Base-by-base conservation (phyloP, 1,140 invertebrate genomes). In the Solenopsis fugax region DNA sequence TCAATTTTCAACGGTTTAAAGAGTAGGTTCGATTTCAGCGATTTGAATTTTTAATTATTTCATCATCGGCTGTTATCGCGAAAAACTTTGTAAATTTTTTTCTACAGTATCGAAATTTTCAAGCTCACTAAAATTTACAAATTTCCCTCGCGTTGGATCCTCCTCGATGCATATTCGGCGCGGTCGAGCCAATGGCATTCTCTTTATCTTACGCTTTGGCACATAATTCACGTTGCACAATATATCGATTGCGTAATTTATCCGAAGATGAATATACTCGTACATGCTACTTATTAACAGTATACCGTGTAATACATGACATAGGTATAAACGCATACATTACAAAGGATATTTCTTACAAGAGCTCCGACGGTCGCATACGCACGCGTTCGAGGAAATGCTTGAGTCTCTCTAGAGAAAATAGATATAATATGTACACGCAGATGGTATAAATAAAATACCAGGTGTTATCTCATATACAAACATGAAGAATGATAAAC, bases 141-240 rank as follows among this genome's bases (percentile, higher is more conserved):
- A 21, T n/a, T 48, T 48, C n/a, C 60, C 41, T 81, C 4, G 10
- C 56, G 18, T 37, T 67, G 24, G 21, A 60, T 62, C 3, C n/a
- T 72, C 16, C 24, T 71, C 48, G 18, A 82, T 3, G 24, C 7
- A 34, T 76, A 64, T 65, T 2, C 77, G 54, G 60, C 62, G 41
- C 84, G 56, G 78, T 80, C 73, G 62, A 62, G 67, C 60, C 76
- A 77, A 56, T 72, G 65, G 24, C 41, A 45, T 73, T 86, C 52
- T 87, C 72, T 81, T 88, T 85, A 93, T 86, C 64, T 88, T 92
- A 93, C 9, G 73, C 71, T 93, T 93, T 93, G 92, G 92, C 92
- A 93, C 92, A 88, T 92, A 87, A 93, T 92, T 93, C 92, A 93
- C 92, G 86, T 77, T 85, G 91, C 89, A 90, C 91, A 92, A 92